phyloP scores from a whole-genome alignment of 2,113 vertebrate species.

The Chionomys nivalis region DNA sequence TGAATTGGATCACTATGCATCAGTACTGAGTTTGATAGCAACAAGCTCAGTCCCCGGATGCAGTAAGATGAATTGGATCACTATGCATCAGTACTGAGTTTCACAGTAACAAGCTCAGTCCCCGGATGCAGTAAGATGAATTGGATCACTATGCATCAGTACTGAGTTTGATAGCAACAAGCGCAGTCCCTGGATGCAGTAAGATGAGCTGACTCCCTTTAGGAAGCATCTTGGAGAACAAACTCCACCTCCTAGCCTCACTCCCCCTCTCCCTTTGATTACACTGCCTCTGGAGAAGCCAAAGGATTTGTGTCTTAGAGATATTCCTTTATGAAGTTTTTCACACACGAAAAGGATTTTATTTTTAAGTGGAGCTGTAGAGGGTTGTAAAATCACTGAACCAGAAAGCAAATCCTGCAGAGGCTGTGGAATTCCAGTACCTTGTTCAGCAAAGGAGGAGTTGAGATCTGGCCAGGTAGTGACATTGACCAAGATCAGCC shows the following conservation, averaged over 20 bases:
- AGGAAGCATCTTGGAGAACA: neutral
- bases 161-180: neutral
- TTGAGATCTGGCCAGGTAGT: neutral
- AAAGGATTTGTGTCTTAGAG: neutral
- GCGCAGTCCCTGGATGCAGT: neutral
- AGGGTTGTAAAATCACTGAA: constrained; percentile 65
- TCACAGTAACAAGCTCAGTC: too few species aligned
- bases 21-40: too few species aligned
- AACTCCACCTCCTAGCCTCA: neutral
- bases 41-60: neutral
- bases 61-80: neutral
- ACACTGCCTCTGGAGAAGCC: neutral
- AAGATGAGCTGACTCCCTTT: neutral
- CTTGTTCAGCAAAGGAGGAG: constrained; percentile 44
- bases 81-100: too few species aligned
- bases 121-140: too few species aligned
- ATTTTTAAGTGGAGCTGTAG: neutral
- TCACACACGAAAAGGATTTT: constrained; percentile 6
- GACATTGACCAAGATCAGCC: constrained; percentile 42
- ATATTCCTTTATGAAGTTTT: constrained; percentile 32
- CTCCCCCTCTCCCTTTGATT: neutral
- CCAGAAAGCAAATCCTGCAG: constrained; percentile 36
- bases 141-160: neutral
- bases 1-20: too few species aligned
- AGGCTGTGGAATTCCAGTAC: constrained; percentile 5